Evolutionary conservation across 1,140 invertebrate species (phyloP).

Genomic region (Nylanderia fulva): DNA sequence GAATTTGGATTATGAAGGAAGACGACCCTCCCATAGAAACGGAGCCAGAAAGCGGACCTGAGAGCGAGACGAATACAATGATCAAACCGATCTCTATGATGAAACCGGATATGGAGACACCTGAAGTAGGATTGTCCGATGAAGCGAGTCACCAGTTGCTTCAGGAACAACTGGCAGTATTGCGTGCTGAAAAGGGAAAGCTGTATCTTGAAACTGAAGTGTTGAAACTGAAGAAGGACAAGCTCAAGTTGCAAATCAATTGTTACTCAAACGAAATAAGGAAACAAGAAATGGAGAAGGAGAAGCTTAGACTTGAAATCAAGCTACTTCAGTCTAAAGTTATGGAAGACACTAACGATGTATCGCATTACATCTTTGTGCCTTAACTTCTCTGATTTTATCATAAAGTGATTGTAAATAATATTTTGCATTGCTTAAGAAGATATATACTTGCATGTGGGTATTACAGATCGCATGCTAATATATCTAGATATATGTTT

Average conservation of each 20-base stretch:
- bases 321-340: conserved; percentile 82
- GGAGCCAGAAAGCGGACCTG: conserved; percentile 75
- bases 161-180: conserved; percentile 80
- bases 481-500: not conserved
- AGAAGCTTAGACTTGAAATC: conserved; percentile 82
- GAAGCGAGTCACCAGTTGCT: conserved; percentile 79
- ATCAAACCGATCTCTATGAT: not conserved
- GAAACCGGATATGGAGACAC: conserved; percentile 63
- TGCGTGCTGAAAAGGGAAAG: conserved; percentile 81
- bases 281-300: conserved; percentile 83
- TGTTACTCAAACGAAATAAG: conserved; percentile 81
- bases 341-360: conserved; percentile 81
- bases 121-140: conserved; percentile 75
- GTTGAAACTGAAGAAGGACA: conserved; percentile 82
- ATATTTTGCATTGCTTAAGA: not conserved
- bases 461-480: not conserved
- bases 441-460: not conserved
- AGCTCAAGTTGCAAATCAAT: conserved; percentile 78
- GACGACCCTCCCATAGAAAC: conserved; percentile 59
- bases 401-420: conserved; percentile 22
- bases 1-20: conserved; percentile 76
- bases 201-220: conserved; percentile 82
- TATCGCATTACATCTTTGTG: conserved; percentile 83
- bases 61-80: conserved; percentile 72
- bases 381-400: conserved; percentile 70